Base-by-base conservation (phyloP, 2,888 invertebrate genomes). In the Meiosimyza platycephala region DNA sequence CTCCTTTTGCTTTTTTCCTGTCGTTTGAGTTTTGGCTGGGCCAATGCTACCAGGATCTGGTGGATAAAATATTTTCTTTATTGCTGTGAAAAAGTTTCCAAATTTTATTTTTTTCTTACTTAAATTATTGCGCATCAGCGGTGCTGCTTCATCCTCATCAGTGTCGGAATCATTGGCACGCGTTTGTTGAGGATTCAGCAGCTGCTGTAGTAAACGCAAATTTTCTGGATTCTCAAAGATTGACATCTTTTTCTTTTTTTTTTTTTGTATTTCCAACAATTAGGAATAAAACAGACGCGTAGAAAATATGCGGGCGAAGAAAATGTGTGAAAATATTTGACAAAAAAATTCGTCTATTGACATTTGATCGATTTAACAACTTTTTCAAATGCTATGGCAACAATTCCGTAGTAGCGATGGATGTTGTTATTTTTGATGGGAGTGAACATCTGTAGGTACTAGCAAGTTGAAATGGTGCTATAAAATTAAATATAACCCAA, bases 31-130 rank as follows among this genome's bases (percentile, higher is more conserved):
- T 18, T 74, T 76, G 0, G 52, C 12, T 15, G 64, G 74, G 1
- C 88, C 88, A 65, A 89, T 88, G 78, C 86, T 82, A 3, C 88
- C 88, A 33, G 89, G 89, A 60, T 88, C 90, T 90, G 75, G 1
- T 50, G 18, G 18, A 7, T 15, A 22, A 33, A 62, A 28, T 60
- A 60, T 33, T 51, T 59, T 40, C 6, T 40, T 40, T 16, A 22
- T 59, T 60, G 22, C 57, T 54, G 9, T 40, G 52, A 60, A n/a
- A 65, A 54, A 33, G 48, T 47, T 50, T 12, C 47, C 11, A 7
- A 4, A n/a, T 66, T 64, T 12, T 28, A n/a, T 66, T 64, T 12
- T 28, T 6, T 12, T 4, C 84, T 82, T 75, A 85, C 85, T 81
- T 28, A 80, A 72, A 64, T 75, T 80, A 6, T 74, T 74, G 11